These are phyloP conservation scores for Catharus minimus DNA, from an alignment of 2,113 vertebrate genomes.

Conservation along the genomic window DNA sequence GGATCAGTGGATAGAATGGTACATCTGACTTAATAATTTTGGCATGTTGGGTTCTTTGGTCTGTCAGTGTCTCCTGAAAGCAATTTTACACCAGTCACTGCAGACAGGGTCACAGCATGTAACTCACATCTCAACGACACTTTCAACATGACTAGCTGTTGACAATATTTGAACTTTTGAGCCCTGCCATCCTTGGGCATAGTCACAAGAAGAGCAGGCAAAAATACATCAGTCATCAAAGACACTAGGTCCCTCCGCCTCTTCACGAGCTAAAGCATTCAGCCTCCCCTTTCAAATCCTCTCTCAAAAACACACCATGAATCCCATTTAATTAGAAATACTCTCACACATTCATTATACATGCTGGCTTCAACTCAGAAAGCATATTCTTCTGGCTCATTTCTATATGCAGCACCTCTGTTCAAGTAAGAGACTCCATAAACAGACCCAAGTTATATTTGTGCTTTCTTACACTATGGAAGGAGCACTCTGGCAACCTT, in stretches of 20 bases:
- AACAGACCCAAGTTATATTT: neutral
- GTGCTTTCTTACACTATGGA: neutral
- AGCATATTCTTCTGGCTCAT: constrained; percentile 9
- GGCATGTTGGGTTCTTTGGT: neutral
- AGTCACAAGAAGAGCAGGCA: neutral
- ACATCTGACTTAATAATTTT: neutral
- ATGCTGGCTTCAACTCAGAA: neutral
- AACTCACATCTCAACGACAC: neutral
- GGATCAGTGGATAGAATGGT: neutral
- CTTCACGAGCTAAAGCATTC: neutral
- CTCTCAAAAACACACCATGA: constrained; percentile 3
- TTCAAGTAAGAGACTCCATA: neutral
- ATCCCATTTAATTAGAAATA: constrained; percentile 42
- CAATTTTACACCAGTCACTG: neutral
- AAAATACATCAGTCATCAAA: neutral
- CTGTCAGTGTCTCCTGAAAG: neutral
- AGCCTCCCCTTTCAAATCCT: neutral
- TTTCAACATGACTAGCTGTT: constrained; percentile 23
- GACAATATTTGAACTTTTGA: constrained; percentile 35
- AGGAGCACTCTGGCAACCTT: neutral
- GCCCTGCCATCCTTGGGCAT: neutral
- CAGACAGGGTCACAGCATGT: neutral
- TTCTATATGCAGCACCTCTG: neutral
- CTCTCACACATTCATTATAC: constrained; percentile 32
- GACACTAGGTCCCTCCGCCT: neutral